These are phyloP conservation scores for Champsocephalus gunnari DNA, from an alignment of 2,797 vertebrate species.

Conservation along the genomic window DNA sequence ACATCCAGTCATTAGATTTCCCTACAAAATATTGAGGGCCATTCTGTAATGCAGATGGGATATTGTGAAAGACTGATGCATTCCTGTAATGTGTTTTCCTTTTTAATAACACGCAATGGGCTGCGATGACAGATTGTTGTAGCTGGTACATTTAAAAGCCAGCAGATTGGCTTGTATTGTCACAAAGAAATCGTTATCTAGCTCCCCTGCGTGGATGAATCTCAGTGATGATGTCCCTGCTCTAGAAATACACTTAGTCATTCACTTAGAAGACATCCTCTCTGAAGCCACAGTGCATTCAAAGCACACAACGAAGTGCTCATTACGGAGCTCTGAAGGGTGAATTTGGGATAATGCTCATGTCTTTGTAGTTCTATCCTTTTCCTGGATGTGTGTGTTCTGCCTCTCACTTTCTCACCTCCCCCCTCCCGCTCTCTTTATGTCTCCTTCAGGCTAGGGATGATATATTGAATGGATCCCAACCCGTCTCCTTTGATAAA, in stretches of 20 bases:
- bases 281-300: constrained; percentile 37
- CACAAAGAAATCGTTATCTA: constrained; percentile 48
- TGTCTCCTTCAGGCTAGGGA: constrained; percentile 91
- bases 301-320: constrained; percentile 44
- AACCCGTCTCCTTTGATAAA: constrained; percentile 99
- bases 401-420: constrained; percentile 23
- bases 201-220: constrained; percentile 30
- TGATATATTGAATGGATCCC: constrained; percentile 98
- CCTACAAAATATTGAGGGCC: constrained; percentile 27
- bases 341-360: constrained; percentile 46
- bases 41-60: constrained; percentile 54
- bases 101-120: constrained; percentile 55
- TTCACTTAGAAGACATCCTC: constrained; percentile 33
- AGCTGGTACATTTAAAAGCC: constrained; percentile 44
- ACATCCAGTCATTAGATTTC: constrained; percentile 33
- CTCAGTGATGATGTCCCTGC: constrained; percentile 30
- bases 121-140: constrained; percentile 51
- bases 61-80: constrained; percentile 29
- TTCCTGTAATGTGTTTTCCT: constrained; percentile 44
- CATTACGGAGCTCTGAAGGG: constrained; percentile 30
- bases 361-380: constrained; percentile 42
- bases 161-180: constrained; percentile 50
- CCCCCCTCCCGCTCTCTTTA: constrained; percentile 13
- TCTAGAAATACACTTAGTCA: constrained; percentile 36
- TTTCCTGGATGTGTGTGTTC: constrained; percentile 40